Evolutionary conservation across 2,888 invertebrate species (phyloP).

Genomic region (Callinectes sapidus): DNA sequence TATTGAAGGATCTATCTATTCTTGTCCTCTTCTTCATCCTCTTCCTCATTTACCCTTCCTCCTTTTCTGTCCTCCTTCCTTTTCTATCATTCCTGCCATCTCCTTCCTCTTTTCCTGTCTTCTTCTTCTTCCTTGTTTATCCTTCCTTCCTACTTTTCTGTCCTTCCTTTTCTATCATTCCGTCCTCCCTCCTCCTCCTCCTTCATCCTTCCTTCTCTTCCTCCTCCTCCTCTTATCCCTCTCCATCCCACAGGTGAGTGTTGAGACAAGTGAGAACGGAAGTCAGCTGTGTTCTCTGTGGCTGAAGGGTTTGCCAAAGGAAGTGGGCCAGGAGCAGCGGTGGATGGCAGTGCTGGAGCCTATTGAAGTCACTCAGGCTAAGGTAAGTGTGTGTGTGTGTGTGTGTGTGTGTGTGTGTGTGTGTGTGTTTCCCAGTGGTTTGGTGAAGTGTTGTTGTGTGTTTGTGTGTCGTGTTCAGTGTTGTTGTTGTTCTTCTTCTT

Average conservation of each 20-base stretch:
- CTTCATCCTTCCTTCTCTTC: neutral
- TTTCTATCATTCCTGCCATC: neutral
- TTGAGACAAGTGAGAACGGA: conserved; percentile 50
- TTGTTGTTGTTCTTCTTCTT: neutral
- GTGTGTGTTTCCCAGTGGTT: neutral
- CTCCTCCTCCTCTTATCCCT: neutral
- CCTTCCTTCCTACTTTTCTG: no score
- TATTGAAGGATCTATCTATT: no score
- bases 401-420: conserved; percentile 26
- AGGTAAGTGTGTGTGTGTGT: conserved; percentile 38
- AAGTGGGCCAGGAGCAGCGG: conserved; percentile 58
- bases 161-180: no score
- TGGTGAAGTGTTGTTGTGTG: no score
- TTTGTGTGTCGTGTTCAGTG: neutral
- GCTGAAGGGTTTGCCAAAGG: conserved; percentile 63
- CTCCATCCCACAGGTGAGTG: conserved; percentile 46
- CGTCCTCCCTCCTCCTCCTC: neutral
- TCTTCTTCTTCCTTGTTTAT: no score
- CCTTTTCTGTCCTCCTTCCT: no score
- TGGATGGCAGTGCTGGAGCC: conserved; percentile 70
- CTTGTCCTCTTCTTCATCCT: neutral
- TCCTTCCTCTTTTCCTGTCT: neutral
- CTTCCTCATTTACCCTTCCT: no score
- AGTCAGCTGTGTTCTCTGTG: conserved; percentile 60
- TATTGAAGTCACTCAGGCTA: conserved; percentile 54